Evolutionary conservation across 2,797 vertebrate species (phyloP).

Genomic region (Harpagifer antarcticus): DNA sequence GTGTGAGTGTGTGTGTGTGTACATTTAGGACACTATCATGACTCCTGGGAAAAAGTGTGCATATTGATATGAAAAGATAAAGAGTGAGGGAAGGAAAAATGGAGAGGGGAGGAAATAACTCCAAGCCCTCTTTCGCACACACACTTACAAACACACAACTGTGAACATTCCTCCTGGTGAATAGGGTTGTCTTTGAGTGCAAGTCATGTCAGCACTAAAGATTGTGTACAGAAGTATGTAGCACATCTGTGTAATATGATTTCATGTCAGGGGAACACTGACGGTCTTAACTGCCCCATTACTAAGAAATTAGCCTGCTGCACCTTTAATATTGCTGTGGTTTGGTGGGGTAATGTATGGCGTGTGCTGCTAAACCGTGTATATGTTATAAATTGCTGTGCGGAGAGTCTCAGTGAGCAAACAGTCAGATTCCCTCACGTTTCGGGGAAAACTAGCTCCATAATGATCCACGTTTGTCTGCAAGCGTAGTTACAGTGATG

Average conservation of each 20-base stretch:
- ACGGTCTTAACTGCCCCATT: constrained; percentile 49
- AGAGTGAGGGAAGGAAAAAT: constrained; percentile 35
- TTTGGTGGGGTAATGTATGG: constrained; percentile 46
- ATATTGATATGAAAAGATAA: constrained; percentile 69
- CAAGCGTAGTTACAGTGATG: constrained; percentile 54
- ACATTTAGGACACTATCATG: constrained; percentile 45
- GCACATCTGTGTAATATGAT: constrained; percentile 69
- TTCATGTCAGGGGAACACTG: constrained; percentile 60
- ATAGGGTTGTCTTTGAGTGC: constrained; percentile 58
- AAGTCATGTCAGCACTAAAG: constrained; percentile 63
- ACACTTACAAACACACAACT: constrained; percentile 49
- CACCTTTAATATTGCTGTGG: constrained; percentile 60
- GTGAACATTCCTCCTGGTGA: constrained; percentile 71
- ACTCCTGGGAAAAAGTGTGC: constrained; percentile 44
- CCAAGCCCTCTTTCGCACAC: constrained; percentile 15
- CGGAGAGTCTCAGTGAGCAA: constrained; percentile 32
- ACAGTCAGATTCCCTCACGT: constrained; percentile 61
- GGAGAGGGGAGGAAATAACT: constrained; percentile 60
- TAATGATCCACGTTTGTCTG: constrained; percentile 64
- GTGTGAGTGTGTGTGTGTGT: constrained; percentile 38
- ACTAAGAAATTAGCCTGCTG: constrained; percentile 61
- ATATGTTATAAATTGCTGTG: constrained; percentile 50
- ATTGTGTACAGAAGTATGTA: constrained; percentile 54
- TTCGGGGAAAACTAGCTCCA: constrained; percentile 43
- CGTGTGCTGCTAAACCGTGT: constrained; percentile 55